Evolutionary conservation across 1,140 invertebrate genomes (phyloP).

Genomic region (Maconellicoccus hirsutus): DNA sequence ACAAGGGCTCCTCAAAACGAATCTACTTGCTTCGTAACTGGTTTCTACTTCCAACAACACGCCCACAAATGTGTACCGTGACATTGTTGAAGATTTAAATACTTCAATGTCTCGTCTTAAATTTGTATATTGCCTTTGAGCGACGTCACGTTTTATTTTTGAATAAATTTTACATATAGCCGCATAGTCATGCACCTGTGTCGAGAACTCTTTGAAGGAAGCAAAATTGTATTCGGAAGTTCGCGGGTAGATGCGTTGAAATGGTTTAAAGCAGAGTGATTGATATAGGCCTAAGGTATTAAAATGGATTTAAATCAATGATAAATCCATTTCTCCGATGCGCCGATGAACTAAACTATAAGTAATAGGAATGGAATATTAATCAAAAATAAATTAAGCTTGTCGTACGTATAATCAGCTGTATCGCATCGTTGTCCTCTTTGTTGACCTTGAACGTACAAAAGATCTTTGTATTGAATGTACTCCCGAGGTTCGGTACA

Average conservation of each 20-base stretch:
- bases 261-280: not conserved
- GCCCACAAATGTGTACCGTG: not conserved
- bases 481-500: not conserved
- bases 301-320: not conserved
- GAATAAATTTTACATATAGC: not conserved
- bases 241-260: not conserved
- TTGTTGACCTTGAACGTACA: not conserved
- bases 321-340: not conserved
- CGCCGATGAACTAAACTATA: not conserved
- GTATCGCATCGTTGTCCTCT: not conserved
- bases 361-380: not conserved
- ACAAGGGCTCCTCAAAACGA: too few species aligned
- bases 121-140: not conserved
- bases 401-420: not conserved
- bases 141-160: not conserved
- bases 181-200: not conserved
- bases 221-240: not conserved
- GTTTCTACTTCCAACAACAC: not conserved
- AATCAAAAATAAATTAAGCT: not conserved
- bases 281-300: not conserved
- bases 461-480: not conserved
- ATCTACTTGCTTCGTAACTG: too few species aligned
- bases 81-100: conserved; percentile 8
- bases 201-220: not conserved
- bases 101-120: not conserved